phyloP scores from a whole-genome alignment of 2,113 vertebrate genomes.

The Carlito syrichta region DNA sequence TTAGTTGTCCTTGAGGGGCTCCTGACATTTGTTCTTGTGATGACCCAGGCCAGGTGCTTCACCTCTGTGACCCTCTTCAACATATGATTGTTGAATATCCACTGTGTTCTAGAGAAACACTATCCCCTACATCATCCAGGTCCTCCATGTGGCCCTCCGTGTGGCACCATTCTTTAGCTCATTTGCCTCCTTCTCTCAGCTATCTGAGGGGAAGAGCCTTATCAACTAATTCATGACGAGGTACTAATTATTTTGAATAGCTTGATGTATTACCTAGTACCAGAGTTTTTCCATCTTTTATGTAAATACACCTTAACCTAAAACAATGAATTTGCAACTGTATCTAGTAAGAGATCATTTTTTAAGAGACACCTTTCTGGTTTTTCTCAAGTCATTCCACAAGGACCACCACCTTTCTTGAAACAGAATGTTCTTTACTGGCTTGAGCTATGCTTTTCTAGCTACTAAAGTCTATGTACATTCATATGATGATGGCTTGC shows the following conservation, averaged over 20 bases:
- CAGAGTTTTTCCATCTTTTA: not conserved
- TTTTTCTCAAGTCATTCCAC: not conserved
- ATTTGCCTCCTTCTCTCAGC: not conserved
- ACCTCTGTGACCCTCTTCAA: not conserved
- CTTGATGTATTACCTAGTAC: not conserved
- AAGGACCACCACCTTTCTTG: not conserved
- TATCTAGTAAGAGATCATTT: not conserved
- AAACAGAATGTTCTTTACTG: not conserved
- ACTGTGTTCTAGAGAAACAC: not conserved
- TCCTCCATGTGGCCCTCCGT: not conserved
- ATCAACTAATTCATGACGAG: not conserved
- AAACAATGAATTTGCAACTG: not conserved
- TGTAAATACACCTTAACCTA: not conserved
- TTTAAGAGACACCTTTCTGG: not conserved
- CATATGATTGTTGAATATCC: not conserved
- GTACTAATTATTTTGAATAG: not conserved
- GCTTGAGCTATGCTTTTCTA: not conserved
- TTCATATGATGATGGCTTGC: not conserved
- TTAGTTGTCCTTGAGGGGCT: not conserved
- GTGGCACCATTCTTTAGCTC: not conserved
- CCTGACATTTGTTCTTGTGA: not conserved
- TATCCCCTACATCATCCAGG: not conserved
- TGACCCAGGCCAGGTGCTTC: not conserved
- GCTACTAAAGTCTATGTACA: not conserved
- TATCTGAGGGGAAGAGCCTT: not conserved